Percentiles rank a stretch among this genome's conserved stretches.
phyloP scores from a whole-genome alignment of 2,797 vertebrate genomes.

The Alectoris magna region DNA sequence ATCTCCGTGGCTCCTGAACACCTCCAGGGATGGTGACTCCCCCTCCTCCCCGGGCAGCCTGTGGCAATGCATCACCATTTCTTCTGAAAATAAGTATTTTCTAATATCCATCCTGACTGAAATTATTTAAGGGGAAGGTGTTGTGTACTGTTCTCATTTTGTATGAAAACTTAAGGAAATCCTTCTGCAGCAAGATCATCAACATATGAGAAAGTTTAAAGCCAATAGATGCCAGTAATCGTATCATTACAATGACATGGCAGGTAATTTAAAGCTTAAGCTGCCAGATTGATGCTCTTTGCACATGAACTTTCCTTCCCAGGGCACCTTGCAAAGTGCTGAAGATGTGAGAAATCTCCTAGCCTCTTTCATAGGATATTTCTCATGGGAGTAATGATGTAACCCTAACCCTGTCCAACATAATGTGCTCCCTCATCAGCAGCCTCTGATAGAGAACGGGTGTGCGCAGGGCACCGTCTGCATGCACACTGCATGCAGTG shows the following conservation, averaged over 20 bases:
- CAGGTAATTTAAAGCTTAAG: not conserved
- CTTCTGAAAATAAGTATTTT: too few species aligned
- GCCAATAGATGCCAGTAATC: not conserved
- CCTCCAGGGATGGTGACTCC: too few species aligned
- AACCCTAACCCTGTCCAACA: not conserved
- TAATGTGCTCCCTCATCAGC: not conserved
- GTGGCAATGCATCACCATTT: too few species aligned
- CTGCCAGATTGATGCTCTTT: not conserved
- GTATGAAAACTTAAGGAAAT: not conserved
- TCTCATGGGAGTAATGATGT: not conserved
- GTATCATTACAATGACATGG: not conserved
- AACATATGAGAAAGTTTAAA: not conserved
- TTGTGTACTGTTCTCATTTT: not conserved
- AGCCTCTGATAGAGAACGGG: accelerated
- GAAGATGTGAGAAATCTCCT: not conserved
- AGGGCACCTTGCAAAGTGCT: not conserved
- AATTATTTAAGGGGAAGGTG: not conserved
- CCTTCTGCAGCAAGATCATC: not conserved
- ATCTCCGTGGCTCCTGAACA: too few species aligned
- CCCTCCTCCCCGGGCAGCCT: too few species aligned
- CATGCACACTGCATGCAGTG: accelerated
- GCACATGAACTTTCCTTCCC: not conserved
- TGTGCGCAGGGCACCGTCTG: accelerated
- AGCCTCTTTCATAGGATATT: not conserved
- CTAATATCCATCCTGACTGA: not conserved